Evolutionary conservation across 2,113 vertebrate species (phyloP).

Genomic region (Chrysemys picta): DNA sequence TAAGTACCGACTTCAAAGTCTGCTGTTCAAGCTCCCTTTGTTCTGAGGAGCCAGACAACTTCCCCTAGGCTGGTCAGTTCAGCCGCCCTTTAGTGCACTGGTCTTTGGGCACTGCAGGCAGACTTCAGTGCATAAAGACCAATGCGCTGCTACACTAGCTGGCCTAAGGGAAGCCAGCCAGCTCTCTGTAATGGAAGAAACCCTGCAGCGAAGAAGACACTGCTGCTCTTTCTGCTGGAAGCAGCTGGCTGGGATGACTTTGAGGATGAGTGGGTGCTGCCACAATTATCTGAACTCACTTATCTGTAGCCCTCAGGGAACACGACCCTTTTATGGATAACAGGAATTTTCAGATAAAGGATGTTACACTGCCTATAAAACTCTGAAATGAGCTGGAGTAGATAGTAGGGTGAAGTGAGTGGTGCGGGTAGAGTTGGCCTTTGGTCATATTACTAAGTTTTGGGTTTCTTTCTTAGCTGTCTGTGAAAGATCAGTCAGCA

Average conservation of each 20-base stretch:
- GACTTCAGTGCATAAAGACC: fast-evolving
- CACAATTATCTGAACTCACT: neutral
- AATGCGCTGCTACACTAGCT: fast-evolving
- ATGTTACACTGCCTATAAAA: neutral
- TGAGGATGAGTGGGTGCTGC: neutral
- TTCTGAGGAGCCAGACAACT: neutral
- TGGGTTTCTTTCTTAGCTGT: neutral
- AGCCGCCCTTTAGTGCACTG: fast-evolving
- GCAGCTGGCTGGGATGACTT: neutral
- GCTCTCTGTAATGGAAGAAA: neutral
- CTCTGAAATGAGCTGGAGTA: neutral
- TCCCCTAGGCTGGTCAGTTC: neutral
- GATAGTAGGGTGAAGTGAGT: neutral
- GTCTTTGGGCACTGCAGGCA: fast-evolving
- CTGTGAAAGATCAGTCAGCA: neutral
- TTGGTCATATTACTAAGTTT: fast-evolving
- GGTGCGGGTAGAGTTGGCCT: neutral
- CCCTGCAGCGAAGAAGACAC: neutral
- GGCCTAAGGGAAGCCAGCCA: fast-evolving
- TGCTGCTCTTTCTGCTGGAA: neutral
- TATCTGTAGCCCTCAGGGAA: fast-evolving
- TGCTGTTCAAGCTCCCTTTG: neutral
- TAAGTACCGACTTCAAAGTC: neutral
- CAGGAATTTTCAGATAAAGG: neutral
- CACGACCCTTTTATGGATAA: neutral